Percentiles rank a stretch among this genome's conserved stretches.
phyloP scores from a whole-genome alignment of 2,113 vertebrate species.

The Silurus asotus region DNA sequence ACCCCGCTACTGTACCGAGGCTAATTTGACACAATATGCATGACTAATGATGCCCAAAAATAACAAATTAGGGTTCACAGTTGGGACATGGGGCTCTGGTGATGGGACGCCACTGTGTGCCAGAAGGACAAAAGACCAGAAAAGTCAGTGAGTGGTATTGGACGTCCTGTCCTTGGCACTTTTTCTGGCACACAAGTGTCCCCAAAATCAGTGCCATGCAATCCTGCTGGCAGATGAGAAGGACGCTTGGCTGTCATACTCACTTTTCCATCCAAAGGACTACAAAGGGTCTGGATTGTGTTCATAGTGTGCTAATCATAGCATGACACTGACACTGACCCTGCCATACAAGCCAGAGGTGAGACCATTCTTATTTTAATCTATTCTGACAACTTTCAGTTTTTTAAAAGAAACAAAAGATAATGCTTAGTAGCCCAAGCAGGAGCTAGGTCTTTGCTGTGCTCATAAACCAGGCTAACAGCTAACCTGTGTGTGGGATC shows the following conservation, averaged over 20 bases:
- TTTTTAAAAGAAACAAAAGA: neutral
- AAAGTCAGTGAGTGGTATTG: constrained; percentile 39
- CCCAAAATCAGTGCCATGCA: constrained; percentile 68
- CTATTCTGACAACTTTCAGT: neutral
- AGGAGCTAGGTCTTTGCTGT: no score
- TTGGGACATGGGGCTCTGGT: constrained; percentile 14
- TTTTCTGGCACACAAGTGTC: constrained; percentile 72
- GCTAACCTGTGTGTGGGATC: neutral
- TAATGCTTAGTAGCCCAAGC: neutral
- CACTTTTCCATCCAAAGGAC: constrained; percentile 69
- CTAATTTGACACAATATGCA: constrained; percentile 41
- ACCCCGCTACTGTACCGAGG: constrained; percentile 34
- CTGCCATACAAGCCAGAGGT: constrained; percentile 48
- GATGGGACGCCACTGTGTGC: constrained; percentile 37
- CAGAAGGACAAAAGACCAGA: constrained; percentile 44
- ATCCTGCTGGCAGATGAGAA: constrained; percentile 65
- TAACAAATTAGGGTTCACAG: constrained; percentile 31
- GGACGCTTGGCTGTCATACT: constrained; percentile 70
- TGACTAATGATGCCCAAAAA: constrained; percentile 37
- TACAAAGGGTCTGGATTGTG: constrained; percentile 60
- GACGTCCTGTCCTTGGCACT: constrained; percentile 69
- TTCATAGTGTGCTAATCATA: constrained; percentile 69
- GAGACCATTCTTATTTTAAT: constrained; percentile 22
- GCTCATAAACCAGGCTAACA: neutral
- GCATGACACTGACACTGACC: constrained; percentile 51